Evolutionary conservation across 1,140 invertebrate genomes (phyloP), one percentile per base, ranked within the genome.

Genomic region (Drosophila funebris): DNA sequence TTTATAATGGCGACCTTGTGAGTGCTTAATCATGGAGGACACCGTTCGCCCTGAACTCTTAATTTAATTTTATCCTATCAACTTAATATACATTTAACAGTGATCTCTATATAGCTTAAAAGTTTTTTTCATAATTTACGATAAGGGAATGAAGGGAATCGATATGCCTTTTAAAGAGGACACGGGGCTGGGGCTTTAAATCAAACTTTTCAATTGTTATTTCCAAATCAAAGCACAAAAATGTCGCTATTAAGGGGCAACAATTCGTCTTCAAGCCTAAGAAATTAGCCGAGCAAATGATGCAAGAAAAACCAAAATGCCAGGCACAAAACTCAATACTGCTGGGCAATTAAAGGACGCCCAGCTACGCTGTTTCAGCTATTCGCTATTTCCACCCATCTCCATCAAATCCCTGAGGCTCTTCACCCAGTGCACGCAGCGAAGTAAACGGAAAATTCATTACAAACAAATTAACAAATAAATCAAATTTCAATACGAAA

Each of bases 391-490:
- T 27, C 20, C 58, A 43, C 14, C 41, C 33, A 66, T 11, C 24
- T 20, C 3, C 6, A 18, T 14, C 18, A 41, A 36, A 52, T 9
- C 14, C 43, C 71, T 41, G 11, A 36, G 68, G 52, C 71, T 57
- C 18, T 36, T 33, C 29, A 24, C 9, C 27, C 6, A 33, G 73
- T 44, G 44, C 62, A 63, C 58, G 78, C 82, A 87, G 52, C 67
- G 71, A 70, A 78, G 78, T 83, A 87, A 88, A 87, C 79, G 84
- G 79, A 81, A 90, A 90, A 91, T 90, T 91, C 90, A 91, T 91
- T 90, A 91, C 85, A 90, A 91, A 91, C 90, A 91, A 91, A 91
- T 91, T 91, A 91, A 88, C 90, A 91, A 91, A 91, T 91, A 91
- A 91, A 91, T 91, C 90, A 91, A 91, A 91, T 91, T 90, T 90